Evolutionary conservation across 2,797 vertebrate genomes (phyloP).

Genomic region (Syngnathus rostellatus): DNA sequence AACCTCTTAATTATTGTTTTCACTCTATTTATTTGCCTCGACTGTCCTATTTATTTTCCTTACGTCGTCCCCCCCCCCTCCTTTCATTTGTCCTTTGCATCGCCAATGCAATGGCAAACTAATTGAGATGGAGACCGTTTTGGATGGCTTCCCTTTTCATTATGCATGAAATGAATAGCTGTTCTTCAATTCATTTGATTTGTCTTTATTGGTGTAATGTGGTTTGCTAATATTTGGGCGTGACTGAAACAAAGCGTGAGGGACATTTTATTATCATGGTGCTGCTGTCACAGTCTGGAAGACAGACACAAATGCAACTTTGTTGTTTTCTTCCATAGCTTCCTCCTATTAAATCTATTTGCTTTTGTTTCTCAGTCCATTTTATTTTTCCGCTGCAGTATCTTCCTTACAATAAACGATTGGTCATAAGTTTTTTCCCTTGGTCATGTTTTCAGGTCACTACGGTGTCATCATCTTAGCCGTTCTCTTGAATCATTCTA

Average conservation of each 20-base stretch:
- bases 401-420: background rate
- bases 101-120: slow-evolving; percentile 42
- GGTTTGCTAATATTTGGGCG: slow-evolving; percentile 37
- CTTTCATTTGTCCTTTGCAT: slow-evolving; percentile 44
- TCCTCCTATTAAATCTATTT: slow-evolving; percentile 34
- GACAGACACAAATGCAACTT: slow-evolving; percentile 35
- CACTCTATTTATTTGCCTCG: slow-evolving; percentile 9
- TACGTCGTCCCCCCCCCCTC: too few species aligned
- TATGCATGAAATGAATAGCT: slow-evolving; percentile 58
- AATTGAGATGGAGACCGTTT: slow-evolving; percentile 54
- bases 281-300: slow-evolving; percentile 37
- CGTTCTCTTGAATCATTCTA: background rate
- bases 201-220: slow-evolving; percentile 53
- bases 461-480: background rate
- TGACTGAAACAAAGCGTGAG: slow-evolving; percentile 38
- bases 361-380: slow-evolving; percentile 2
- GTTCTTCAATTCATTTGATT: slow-evolving; percentile 50
- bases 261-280: slow-evolving; percentile 35
- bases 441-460: background rate
- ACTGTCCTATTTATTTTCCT: slow-evolving; percentile 8
- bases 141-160: slow-evolving; percentile 51
- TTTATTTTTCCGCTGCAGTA: background rate
- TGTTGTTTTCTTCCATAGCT: slow-evolving; percentile 20
- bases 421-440: background rate
- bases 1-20: slow-evolving; percentile 14